Conservation (phyloP, 2,113 vertebrate genomes). For the Urocitellus parryii region DNA sequence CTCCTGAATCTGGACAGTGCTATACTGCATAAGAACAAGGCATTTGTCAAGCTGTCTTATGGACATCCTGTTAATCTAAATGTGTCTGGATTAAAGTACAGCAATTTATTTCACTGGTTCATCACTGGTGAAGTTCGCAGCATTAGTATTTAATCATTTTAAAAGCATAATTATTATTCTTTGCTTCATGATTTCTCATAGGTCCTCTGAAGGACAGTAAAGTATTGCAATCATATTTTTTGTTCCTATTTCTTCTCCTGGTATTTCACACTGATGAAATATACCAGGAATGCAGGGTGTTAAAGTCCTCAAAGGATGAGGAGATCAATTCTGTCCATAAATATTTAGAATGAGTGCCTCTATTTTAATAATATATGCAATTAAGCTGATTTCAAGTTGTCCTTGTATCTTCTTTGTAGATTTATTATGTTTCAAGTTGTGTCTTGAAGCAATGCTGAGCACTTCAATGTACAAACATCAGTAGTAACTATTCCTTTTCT, state of each 20-base stretch:
- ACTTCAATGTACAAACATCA: neutral
- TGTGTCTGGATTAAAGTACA: slow-evolving; percentile 77
- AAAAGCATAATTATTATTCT: slow-evolving; percentile 81
- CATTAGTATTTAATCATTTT: slow-evolving; percentile 85
- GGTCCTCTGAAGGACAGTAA: slow-evolving; percentile 79
- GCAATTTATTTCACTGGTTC: slow-evolving; percentile 84
- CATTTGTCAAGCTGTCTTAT: slow-evolving; percentile 84
- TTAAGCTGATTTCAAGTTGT: slow-evolving; percentile 35
- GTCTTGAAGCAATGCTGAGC: neutral
- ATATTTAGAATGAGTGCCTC: neutral
- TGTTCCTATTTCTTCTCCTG: neutral
- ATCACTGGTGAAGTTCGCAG: slow-evolving; percentile 83
- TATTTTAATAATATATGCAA: neutral
- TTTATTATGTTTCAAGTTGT: neutral
- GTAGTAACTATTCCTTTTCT: neutral
- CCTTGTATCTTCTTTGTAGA: neutral
- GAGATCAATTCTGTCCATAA: slow-evolving; percentile 46
- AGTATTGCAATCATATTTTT: slow-evolving; percentile 59
- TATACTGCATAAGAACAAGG: slow-evolving; percentile 62
- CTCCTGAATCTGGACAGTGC: slow-evolving; percentile 68
- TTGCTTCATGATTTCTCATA: slow-evolving; percentile 67
- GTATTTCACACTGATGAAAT: neutral
- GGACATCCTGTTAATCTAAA: slow-evolving; percentile 84
- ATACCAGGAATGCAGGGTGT: neutral
- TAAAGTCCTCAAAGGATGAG: neutral